Evolutionary conservation across 2,797 vertebrate genomes (phyloP).

Genomic region (Eleutherodactylus coqui): DNA sequence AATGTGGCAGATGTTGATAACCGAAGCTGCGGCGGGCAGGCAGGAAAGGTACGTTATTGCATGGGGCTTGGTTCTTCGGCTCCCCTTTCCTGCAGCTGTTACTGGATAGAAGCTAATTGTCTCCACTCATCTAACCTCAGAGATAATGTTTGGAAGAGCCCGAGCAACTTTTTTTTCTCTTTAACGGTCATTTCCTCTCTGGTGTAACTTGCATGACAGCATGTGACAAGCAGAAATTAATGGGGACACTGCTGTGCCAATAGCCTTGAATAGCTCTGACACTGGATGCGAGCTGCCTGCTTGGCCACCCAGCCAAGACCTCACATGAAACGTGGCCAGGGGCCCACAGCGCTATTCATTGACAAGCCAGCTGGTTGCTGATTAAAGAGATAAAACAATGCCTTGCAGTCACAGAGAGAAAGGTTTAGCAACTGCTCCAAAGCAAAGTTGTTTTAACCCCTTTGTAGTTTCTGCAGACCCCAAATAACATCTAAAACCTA

Average conservation of each 20-base stretch:
- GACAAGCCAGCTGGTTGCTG: constrained; percentile 95
- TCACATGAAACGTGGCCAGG: constrained; percentile 96
- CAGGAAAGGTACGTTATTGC: constrained; percentile 75
- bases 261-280: constrained; percentile 79
- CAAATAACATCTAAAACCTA: neutral
- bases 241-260: constrained; percentile 83
- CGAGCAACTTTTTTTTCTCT: constrained; percentile 72
- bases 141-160: constrained; percentile 78
- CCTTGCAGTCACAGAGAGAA: constrained; percentile 81
- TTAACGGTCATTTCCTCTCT: constrained; percentile 83
- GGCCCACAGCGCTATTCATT: constrained; percentile 91
- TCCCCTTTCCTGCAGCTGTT: constrained; percentile 83
- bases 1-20: constrained; percentile 87
- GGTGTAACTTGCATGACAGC: constrained; percentile 84
- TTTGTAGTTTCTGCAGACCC: constrained; percentile 26
- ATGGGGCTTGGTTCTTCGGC: constrained; percentile 72
- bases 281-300: constrained; percentile 82
- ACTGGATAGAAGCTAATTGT: constrained; percentile 78
- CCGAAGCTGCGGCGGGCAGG: constrained; percentile 69
- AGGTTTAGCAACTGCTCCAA: constrained; percentile 72
- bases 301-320: constrained; percentile 91
- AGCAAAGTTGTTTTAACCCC: constrained; percentile 62
- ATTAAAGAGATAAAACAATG: constrained; percentile 89
- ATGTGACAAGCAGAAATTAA: constrained; percentile 84
- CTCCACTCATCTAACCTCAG: constrained; percentile 79